Evolutionary conservation across 2,888 invertebrate genomes (phyloP), one percentile per base, ranked within the genome.

Genomic region (Cordilura impudica): DNA sequence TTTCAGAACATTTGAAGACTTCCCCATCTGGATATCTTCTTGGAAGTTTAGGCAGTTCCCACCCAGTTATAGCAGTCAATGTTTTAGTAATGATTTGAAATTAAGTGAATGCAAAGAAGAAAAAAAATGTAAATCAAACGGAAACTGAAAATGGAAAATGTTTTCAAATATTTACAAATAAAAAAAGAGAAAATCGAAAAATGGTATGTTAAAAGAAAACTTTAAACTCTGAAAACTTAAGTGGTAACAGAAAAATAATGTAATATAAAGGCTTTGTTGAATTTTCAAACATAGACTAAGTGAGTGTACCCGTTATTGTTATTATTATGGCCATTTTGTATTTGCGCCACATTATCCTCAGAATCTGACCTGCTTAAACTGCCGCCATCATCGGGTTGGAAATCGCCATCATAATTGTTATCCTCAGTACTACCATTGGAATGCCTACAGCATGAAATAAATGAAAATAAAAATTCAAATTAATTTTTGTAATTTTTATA

Each of bases 281-380:
- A 86, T 23, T 53, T 47, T 78, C 84, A 85, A 87, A 86, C 87
- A 85, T 86, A 87, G 88, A 87, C 88, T 88, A 87, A 87, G n/a
- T 88, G 85, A 88, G 86, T 89, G 88, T 90, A 90, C 90, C 90
- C 90, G 89, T 90, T 90, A 89, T 90, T 90, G 88, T 90, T 90
- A 89, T 89, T 90, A 89, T 90, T 90, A 89, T 89, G 90, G 87
- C 89, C 90, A 87, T 89, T 89, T 89, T 89, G 89, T 85, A 89
- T 90, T 89, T 90, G 90, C 88, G 90, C 93, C 85, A 97, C 96
- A 85, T 96, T 97, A 84, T 96, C 96, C 90, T 97, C 97, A 60
- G 97, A 97, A 83, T 96, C 97, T 81, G 97, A 97, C 88, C 97
- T 94, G 86, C 97, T 97, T 63, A 97, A 92, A 69, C 97, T 97